phyloP scores from a whole-genome alignment of 2,888 invertebrate species.

The Chelonus formosanus region DNA sequence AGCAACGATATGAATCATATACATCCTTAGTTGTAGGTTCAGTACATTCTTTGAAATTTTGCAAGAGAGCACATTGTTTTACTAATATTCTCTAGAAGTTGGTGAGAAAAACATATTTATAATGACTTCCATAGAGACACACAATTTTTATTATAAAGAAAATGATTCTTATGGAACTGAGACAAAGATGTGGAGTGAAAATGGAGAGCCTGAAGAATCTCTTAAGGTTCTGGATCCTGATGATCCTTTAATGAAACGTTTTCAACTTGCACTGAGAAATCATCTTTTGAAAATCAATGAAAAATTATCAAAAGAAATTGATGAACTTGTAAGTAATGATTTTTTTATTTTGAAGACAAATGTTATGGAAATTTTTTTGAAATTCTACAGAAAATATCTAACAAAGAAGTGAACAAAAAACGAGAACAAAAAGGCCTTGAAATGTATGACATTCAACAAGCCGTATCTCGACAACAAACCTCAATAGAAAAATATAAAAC shows the following conservation, averaged over 20 bases:
- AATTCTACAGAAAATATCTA: conserved; percentile 60
- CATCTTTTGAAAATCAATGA: conserved; percentile 75
- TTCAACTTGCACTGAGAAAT: conserved; percentile 75
- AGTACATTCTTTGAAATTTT: too few species aligned
- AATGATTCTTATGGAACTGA: neutral
- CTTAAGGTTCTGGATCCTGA: conserved; percentile 73
- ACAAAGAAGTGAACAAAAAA: conserved; percentile 67
- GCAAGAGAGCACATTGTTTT: too few species aligned
- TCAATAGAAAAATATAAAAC: conserved; percentile 70
- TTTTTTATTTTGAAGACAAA: neutral
- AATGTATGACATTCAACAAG: conserved; percentile 72
- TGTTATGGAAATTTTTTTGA: too few species aligned
- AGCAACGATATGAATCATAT: too few species aligned
- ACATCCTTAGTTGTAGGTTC: too few species aligned
- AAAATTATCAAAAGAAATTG: conserved; percentile 73
- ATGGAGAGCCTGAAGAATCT: conserved; percentile 19
- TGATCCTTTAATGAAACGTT: conserved; percentile 78
- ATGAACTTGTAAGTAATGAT: conserved; percentile 70
- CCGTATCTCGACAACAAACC: conserved; percentile 68
- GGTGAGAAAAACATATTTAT: neutral
- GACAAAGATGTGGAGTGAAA: conserved; percentile 31
- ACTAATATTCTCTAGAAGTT: too few species aligned
- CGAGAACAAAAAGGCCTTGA: conserved; percentile 70
- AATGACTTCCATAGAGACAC: neutral
- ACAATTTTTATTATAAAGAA: neutral